Base-by-base conservation (phyloP, 2,888 invertebrate species). In the Auanema sp. region DNA sequence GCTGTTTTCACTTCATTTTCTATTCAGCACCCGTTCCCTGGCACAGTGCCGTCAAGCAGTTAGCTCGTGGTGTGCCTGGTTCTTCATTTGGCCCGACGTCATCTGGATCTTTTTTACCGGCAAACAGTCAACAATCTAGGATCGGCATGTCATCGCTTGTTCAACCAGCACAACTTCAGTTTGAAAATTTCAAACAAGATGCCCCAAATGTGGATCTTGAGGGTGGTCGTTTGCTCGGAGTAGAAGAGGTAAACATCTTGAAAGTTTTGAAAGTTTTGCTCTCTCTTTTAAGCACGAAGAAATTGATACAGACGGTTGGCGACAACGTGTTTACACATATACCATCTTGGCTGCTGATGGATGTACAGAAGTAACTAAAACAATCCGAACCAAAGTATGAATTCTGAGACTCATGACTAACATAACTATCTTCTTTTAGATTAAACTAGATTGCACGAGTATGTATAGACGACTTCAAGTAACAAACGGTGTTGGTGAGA, bases 291-390 rank as follows among this genome's bases (percentile, higher is more conserved):
- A 81, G 82, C 66, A 69, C 52, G 82, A 82, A 62, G 82, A 83
- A 54, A 73, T 79, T 33, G 82, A 82, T 54, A 75, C 78, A 21
- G 82, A 82, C 59, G 78, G 77, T 6, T 76, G 74, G 52, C 72
- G 79, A n/a, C 73, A 79, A 25, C 75, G 76, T 50, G 69, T 82
- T 12, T 72, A 69, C 66, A 76, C 71, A 10, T 83, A 76, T 61
- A 65, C 63, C 10, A 78, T 83, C 40, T 60, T 71, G 49, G 69
- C 76, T 23, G 72, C 77, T 1, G 81, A 81, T 67, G 69, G 70
- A 23, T 69, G 54, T 44, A 78, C 77, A 50, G 81, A 83, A 58
- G 58, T 76, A 23, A 79, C 72, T 25, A 74, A 77, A 50, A 82
- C 77, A 1, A 72, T 77, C 40, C 58, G 75, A 16, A 62, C 78